Evolutionary conservation across 2,888 invertebrate genomes (phyloP).

Genomic region (Netelia melanura): DNA sequence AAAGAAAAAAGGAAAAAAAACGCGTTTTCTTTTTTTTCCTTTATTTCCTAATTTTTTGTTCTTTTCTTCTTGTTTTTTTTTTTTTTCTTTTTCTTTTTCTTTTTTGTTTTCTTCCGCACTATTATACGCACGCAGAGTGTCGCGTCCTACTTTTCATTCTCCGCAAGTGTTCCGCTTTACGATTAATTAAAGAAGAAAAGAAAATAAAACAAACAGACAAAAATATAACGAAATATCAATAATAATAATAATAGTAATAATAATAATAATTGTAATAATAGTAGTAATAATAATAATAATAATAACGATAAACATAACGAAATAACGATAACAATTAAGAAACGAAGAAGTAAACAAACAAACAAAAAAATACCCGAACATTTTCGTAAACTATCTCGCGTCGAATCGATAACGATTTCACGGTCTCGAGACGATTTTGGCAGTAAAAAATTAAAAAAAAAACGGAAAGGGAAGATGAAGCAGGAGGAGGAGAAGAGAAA

Average conservation of each 20-base stretch:
- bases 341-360: too few relatives aligned
- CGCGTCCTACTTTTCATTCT: conserved; percentile 27
- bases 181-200: neutral
- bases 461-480: neutral
- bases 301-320: neutral
- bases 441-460: neutral
- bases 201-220: conserved; percentile 20
- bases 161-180: conserved; percentile 34
- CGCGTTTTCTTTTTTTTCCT: neutral
- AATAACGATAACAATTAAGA: neutral
- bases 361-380: neutral
- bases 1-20: neutral
- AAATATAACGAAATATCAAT: neutral
- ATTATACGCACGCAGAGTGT: neutral
- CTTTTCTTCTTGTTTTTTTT: conserved; percentile 13
- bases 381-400: conserved; percentile 23
- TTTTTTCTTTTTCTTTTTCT: conserved; percentile 12
- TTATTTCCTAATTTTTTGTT: neutral
- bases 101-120: neutral
- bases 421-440: neutral
- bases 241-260: neutral
- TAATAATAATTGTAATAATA: neutral
- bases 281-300: neutral
- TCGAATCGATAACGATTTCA: conserved; percentile 22
- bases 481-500: neutral